Evolutionary conservation across 2,113 vertebrate genomes (phyloP).

Genomic region (Zosterops lateralis): DNA sequence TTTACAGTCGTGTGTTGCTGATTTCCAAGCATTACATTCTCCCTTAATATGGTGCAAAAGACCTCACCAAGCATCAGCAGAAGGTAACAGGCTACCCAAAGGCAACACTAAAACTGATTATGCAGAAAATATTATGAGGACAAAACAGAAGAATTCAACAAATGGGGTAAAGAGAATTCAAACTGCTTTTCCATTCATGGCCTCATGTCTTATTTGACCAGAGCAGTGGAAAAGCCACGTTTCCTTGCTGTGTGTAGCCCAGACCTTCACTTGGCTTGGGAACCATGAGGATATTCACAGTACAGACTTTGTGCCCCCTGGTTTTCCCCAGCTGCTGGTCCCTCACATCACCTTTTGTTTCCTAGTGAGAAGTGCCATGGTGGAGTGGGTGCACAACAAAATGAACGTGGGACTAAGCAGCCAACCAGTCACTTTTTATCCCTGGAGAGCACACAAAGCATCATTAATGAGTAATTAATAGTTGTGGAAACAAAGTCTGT

Average conservation of each 20-base stretch:
- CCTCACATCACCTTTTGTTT: not conserved
- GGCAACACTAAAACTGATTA: slow-evolving; percentile 20
- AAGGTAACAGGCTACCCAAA: slow-evolving; percentile 29
- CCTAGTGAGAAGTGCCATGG: not conserved
- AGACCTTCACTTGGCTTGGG: not conserved
- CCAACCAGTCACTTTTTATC: not conserved
- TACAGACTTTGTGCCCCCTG: not conserved
- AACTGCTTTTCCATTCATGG: not conserved
- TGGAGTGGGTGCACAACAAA: not conserved
- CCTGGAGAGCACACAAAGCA: not conserved
- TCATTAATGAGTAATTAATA: not conserved
- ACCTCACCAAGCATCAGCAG: not conserved
- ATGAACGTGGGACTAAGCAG: not conserved
- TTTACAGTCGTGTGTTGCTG: not conserved
- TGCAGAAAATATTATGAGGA: slow-evolving; percentile 2
- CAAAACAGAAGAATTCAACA: not conserved
- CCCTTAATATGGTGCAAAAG: not conserved
- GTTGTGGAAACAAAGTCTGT: not conserved
- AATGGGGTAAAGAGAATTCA: not conserved
- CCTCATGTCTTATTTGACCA: not conserved
- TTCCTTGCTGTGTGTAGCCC: not conserved
- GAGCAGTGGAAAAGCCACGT: not conserved
- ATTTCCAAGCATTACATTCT: not conserved
- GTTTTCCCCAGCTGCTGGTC: not conserved
- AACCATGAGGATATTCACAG: not conserved